These are phyloP conservation scores for Sarcophaga peregrina DNA, from an alignment of 1,140 invertebrate genomes.

Conservation along the genomic window DNA sequence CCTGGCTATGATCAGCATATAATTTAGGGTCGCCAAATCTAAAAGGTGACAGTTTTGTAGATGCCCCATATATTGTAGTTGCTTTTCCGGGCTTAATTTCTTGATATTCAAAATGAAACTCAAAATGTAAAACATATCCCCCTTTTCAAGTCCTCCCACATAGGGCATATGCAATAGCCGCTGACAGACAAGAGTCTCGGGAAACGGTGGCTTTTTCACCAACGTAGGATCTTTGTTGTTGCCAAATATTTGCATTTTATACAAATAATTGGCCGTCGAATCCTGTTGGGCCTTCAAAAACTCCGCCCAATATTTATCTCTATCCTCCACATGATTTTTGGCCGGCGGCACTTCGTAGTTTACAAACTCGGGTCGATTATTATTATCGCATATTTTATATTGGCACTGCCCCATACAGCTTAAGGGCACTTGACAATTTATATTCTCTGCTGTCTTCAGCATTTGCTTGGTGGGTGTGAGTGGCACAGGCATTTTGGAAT, in stretches of 20 bases:
- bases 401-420: neutral
- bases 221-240: neutral
- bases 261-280: slow-evolving; percentile 9
- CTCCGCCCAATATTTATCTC: neutral
- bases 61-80: neutral
- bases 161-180: neutral
- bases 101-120: slow-evolving; percentile 15
- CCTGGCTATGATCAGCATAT: neutral
- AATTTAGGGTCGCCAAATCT: neutral
- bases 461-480: neutral
- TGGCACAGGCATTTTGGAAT: neutral
- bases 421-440: neutral
- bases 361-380: neutral
- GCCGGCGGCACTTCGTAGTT: too few species aligned
- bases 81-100: neutral
- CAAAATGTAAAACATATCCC: slow-evolving; percentile 23
- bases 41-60: neutral
- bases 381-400: neutral
- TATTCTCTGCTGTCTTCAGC: neutral
- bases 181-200: neutral
- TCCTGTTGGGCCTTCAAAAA: slow-evolving; percentile 11
- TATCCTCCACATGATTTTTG: neutral
- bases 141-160: neutral
- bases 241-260: slow-evolving; percentile 23
- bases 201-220: neutral